These are phyloP conservation scores for Mythimna loreyi DNA, from an alignment of 2,888 invertebrate genomes.

Conservation along the genomic window DNA sequence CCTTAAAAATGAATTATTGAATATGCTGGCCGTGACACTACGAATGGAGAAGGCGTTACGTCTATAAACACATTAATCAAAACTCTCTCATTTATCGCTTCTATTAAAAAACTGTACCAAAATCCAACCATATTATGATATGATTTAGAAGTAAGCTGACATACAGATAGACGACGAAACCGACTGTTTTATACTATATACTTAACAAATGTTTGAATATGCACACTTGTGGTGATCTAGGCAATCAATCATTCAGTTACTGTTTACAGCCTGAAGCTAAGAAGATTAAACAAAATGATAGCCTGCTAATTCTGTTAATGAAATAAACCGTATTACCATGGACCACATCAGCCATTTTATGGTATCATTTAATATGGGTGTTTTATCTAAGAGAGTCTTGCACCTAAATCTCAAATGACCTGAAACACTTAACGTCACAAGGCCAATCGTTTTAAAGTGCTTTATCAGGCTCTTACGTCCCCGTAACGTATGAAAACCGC, in stretches of 20 bases:
- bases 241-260: constrained; percentile 43
- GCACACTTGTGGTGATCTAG: constrained; percentile 19
- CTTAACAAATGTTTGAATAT: background rate
- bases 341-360: background rate
- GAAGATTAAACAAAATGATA: constrained; percentile 30
- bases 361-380: background rate
- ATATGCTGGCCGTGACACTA: too few species aligned
- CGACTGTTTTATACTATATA: too few species aligned
- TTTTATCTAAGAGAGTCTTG: constrained; percentile 17
- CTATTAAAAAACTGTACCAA: background rate
- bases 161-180: too few species aligned
- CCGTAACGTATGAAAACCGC: constrained; percentile 65
- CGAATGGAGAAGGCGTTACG: too few species aligned
- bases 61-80: too few species aligned
- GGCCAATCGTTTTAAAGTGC: constrained; percentile 42
- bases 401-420: constrained; percentile 35
- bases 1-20: too few species aligned
- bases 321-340: constrained; percentile 13
- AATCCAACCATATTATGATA: too few species aligned
- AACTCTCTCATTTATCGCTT: too few species aligned
- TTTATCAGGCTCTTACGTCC: constrained; percentile 64
- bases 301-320: constrained; percentile 9
- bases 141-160: too few species aligned
- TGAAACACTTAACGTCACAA: constrained; percentile 42
- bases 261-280: constrained; percentile 29